A percentile compares a stretch with the other conserved stretches of the same genome.
Evolutionary conservation across 2,888 invertebrate species (phyloP).

Genomic region (Lepidocyrtinus sp.): DNA sequence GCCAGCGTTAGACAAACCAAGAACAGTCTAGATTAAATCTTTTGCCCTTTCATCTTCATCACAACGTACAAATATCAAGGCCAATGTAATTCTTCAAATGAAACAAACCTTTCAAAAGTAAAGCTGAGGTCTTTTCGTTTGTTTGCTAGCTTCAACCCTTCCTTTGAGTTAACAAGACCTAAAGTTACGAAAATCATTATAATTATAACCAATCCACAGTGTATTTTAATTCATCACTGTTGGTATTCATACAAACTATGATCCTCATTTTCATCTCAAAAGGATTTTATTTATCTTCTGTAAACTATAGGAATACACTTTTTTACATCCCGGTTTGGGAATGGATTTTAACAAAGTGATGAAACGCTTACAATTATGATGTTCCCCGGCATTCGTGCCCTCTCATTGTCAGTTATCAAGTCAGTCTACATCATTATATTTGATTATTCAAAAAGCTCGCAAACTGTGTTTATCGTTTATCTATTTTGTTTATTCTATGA

Average conservation of each 20-base stretch:
- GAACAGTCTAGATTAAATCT: no score
- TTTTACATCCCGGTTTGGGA: conserved; percentile 26
- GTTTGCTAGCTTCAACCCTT: no score
- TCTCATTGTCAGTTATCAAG: conserved; percentile 14
- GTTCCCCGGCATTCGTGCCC: conserved; percentile 24
- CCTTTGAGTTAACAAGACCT: no score
- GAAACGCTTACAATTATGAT: conserved; percentile 52
- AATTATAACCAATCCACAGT: no score
- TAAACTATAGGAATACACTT: conserved; percentile 22
- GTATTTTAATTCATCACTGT: no score
- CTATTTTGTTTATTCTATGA: not conserved
- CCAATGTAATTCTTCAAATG: conserved; percentile 45
- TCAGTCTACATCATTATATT: conserved; percentile 28
- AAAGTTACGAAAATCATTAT: no score
- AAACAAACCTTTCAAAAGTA: conserved; percentile 40
- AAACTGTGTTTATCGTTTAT: no score
- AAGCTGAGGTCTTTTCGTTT: no score
- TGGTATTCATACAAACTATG: no score
- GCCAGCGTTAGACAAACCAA: no score
- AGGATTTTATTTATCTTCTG: no score
- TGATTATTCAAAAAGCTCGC: conserved; percentile 31
- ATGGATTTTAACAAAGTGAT: conserved; percentile 55
- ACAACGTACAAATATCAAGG: conserved; percentile 26
- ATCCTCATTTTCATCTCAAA: no score
- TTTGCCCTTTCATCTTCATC: conserved; percentile 12